These are phyloP conservation scores for Gobius niger DNA, from an alignment of 2,113 vertebrate genomes.

Conservation along the genomic window DNA sequence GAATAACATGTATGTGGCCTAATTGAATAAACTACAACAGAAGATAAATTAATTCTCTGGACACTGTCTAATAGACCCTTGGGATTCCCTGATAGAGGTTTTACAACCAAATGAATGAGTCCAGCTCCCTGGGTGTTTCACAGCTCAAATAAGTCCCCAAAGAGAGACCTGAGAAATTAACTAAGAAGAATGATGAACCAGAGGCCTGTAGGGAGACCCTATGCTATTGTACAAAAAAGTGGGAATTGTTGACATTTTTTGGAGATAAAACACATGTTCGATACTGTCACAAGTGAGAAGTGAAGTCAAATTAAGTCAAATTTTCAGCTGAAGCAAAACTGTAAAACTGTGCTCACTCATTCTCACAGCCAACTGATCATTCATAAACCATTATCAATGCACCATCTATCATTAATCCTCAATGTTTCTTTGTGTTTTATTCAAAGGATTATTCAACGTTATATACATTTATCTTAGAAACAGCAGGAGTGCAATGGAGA, in stretches of 20 bases:
- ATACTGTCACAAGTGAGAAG: too few species aligned
- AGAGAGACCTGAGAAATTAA: slow-evolving; percentile 18
- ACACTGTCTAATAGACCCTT: slow-evolving; percentile 29
- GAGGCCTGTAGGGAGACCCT: neutral
- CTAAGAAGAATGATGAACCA: neutral
- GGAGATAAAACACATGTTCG: too few species aligned
- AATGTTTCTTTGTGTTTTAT: too few species aligned
- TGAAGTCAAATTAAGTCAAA: too few species aligned
- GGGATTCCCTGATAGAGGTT: slow-evolving; percentile 38
- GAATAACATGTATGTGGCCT: neutral
- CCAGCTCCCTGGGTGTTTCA: slow-evolving; percentile 35
- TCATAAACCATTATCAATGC: too few species aligned
- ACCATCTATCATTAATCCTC: too few species aligned
- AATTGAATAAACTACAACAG: slow-evolving; percentile 20
- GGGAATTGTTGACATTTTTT: too few species aligned
- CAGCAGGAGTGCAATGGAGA: neutral
- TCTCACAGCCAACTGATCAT: too few species aligned
- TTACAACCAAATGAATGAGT: slow-evolving; percentile 43
- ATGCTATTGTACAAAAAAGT: neutral
- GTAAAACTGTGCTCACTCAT: too few species aligned
- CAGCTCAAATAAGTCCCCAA: slow-evolving; percentile 19
- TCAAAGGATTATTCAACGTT: too few species aligned
- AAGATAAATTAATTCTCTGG: slow-evolving; percentile 31
- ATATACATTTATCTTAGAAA: too few species aligned
- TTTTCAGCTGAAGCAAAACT: too few species aligned